Percentiles rank a stretch among this genome's conserved stretches.
Evolutionary conservation across 37 sponge, comb jelly and placozoan species (phyloP).

Genomic region (Agelas oroides): DNA sequence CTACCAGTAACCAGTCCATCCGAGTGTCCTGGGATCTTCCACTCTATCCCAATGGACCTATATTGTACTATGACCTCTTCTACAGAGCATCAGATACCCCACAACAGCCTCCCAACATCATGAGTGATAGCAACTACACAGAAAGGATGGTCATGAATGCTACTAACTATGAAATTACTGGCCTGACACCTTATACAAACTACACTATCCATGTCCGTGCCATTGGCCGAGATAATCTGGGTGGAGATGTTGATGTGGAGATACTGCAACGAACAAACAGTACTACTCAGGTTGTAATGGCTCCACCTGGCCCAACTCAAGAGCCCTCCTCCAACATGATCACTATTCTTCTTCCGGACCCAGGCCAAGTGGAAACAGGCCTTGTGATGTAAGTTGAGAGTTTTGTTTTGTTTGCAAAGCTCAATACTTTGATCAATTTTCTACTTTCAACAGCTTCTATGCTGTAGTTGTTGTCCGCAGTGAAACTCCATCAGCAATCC

Average conservation of each 20-base stretch:
- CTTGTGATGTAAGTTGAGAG: slow-evolving; percentile 21
- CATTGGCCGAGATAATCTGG: not conserved
- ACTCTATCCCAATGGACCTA: slow-evolving; percentile 38
- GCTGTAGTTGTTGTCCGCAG: slow-evolving; percentile 40
- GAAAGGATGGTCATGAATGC: not conserved
- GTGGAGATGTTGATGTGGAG: slow-evolving; percentile 6
- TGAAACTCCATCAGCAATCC: not conserved
- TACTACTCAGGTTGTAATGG: not conserved
- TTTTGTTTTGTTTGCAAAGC: not conserved
- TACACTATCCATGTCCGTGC: slow-evolving; percentile 46
- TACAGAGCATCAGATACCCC: slow-evolving; percentile 8
- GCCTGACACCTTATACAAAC: slow-evolving; percentile 10
- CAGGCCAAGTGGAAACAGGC: slow-evolving; percentile 26
- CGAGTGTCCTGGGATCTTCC: slow-evolving; percentile 46
- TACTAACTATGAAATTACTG: not conserved
- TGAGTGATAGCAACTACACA: not conserved
- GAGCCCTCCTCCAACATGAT: not conserved
- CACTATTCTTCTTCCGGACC: slow-evolving; percentile 3
- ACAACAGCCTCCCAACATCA: not conserved
- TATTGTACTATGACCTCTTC: slow-evolving; percentile 23
- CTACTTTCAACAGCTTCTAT: slow-evolving; percentile 39
- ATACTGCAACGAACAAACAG: slow-evolving; percentile 2
- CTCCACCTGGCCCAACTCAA: no score
- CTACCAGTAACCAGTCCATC: not conserved
- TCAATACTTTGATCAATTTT: not conserved